Base-by-base conservation (phyloP, 2,113 vertebrate genomes). In the Micronycteris hirsuta region DNA sequence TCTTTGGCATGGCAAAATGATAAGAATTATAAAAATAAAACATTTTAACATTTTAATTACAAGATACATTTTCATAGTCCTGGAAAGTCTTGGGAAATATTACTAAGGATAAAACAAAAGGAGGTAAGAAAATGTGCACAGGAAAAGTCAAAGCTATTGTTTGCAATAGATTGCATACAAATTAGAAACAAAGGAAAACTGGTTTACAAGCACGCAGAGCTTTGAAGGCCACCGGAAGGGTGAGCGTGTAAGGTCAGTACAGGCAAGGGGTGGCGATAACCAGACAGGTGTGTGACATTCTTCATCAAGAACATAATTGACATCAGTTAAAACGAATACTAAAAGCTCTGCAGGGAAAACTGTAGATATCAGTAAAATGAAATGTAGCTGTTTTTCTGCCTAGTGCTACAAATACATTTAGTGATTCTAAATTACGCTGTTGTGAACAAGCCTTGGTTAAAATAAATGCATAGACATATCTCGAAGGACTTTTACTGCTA, bases 291-390 rank as follows among this genome's bases (percentile, higher is more conserved):
- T 63, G 91, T 4, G 81, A 77, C 95, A 95, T 91, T 92, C 41
- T 81, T 92, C 43, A 93, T 76, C 81, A 94, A 80, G 38, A 77
- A 36, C 36, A 12, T 71, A 76, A 97, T 86, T 95, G 89, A 86
- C 89, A 92, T 89, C 83, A 85, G 65, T 95, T 94, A 71, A 92
- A 97, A 84, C 76, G 86, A 93, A 78, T 92, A 94, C 36, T 78
- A 92, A 97, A 97, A 87, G 97, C 89, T 96, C 49, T 97, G 80
- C 85, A 92, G 91, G 96, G 85, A 97, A 97, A 97, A 96, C 61
- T 91, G 77, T 84, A 96, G 89, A 73, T 26, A 97, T 97, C 84
- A 97, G 91, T 97, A 98, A 98, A 94, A 94, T 91, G 56, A 98
- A 93, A 96, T 83, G 58, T 87, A 96, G 71, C 91, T 90, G 81